Base-by-base conservation (phyloP, 2,797 vertebrate species). In the Periophthalmus magnuspinnatus region DNA sequence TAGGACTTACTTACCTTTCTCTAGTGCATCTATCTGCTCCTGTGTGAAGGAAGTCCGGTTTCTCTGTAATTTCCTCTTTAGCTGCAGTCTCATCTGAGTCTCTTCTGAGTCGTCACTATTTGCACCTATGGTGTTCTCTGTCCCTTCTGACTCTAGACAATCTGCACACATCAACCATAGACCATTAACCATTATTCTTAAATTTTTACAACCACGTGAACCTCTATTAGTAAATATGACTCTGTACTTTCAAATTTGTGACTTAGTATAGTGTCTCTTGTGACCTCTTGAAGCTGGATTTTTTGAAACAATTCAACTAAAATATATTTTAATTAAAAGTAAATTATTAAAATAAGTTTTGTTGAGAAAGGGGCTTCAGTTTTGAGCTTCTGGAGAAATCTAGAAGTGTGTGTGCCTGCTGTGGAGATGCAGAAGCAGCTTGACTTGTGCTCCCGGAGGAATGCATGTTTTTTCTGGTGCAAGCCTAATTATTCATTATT, bases 11-110 rank as follows among this genome's bases (percentile, higher is more conserved):
- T 57, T 69, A 98, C 98, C 98, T 95, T 99, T 99, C 93, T 99
- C 98, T 84, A 99, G 93, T 59, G 97, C 97, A 86, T 99, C 97
- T 65, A 99, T 99, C 93, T 99, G 98, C 88, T 99, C 97, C 89
- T 99, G 98, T 69, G 97, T 98, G 81, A 99, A 99, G 16, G 98
- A 99, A 45, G 98, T 99, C 82, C 98, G 94, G 90, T 99, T 99
- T 87, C 98, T 95, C 84, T 99, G 98, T 68, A 99, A 90, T 88
- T 99, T 99, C 78, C 97, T 94, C 92, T 99, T 99, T 73, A 99
- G 92, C 90, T 99, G 98, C 82, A 99, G 97, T 79, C 98, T 95
- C 95, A 99, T 98, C 89, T 99, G 96, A 74, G 97, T 97, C 84
- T 99, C 97, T 1, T 99, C 98, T 5, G 97, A 96, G 70, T 99